phyloP scores from a whole-genome alignment of 2,888 invertebrate genomes.

The Dascillus cervinus region DNA sequence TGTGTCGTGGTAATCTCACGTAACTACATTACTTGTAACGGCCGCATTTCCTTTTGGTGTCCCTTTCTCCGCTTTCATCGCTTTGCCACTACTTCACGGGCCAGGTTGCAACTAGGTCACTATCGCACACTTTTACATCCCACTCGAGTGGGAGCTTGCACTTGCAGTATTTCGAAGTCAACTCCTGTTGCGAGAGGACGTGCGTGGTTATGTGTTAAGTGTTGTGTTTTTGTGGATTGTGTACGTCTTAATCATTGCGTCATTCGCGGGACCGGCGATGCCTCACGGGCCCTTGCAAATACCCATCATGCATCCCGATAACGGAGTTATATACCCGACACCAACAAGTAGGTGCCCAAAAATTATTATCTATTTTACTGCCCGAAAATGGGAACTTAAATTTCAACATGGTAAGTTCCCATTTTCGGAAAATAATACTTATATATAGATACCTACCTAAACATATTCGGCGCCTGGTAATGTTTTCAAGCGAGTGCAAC shows the following conservation, averaged over 20 bases:
- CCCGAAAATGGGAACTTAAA: not conserved
- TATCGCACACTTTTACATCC: slow-evolving; percentile 44
- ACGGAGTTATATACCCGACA: slow-evolving; percentile 39
- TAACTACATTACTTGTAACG: slow-evolving; percentile 40
- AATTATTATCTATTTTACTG: not conserved
- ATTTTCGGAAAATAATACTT: too few species aligned
- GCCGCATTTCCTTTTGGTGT: slow-evolving; percentile 41
- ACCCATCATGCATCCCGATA: slow-evolving; percentile 38
- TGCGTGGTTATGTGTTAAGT: slow-evolving; percentile 24
- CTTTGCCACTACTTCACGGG: slow-evolving; percentile 41
- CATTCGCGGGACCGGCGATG: slow-evolving; percentile 25
- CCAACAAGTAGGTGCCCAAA: slow-evolving; percentile 33
- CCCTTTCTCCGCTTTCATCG: slow-evolving; percentile 44
- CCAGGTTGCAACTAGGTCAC: slow-evolving; percentile 40
- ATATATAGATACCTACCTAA: too few species aligned
- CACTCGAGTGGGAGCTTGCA: slow-evolving; percentile 32
- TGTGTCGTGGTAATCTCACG: slow-evolving; percentile 42
- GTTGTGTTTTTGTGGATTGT: slow-evolving; percentile 20
- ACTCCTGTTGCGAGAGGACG: slow-evolving; percentile 26
- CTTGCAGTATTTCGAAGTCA: slow-evolving; percentile 29
- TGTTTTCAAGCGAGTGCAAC: slow-evolving; percentile 9
- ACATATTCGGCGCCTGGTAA: slow-evolving; percentile 7
- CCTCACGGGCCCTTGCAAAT: slow-evolving; percentile 25
- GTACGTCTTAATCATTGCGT: slow-evolving; percentile 37
- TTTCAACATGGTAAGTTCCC: too few species aligned